These are phyloP conservation scores for Holotrichia oblita DNA, from an alignment of 1,140 invertebrate genomes.

Conservation along the genomic window DNA sequence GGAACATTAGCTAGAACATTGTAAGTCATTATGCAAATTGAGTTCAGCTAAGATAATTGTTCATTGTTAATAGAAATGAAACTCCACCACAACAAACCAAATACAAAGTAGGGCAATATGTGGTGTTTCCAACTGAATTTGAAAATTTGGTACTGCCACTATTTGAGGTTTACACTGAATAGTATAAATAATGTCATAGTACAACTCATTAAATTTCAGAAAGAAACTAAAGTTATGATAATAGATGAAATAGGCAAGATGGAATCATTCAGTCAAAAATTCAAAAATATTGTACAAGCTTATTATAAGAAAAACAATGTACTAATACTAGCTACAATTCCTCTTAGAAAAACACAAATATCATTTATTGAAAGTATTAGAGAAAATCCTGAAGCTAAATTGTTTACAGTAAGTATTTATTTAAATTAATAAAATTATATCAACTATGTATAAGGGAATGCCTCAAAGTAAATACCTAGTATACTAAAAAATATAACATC, in stretches of 20 bases:
- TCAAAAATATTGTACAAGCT: constrained; percentile 60
- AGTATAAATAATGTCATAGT: background rate
- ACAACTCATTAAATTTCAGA: constrained; percentile 47
- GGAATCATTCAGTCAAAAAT: constrained; percentile 70
- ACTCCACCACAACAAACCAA: constrained; percentile 39
- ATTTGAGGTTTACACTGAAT: constrained; percentile 50
- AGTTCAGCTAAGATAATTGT: background rate
- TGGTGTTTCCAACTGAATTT: constrained; percentile 68
- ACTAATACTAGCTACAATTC: constrained; percentile 67
- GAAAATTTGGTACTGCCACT: constrained; percentile 65
- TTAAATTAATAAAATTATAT: no score
- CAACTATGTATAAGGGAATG: no score
- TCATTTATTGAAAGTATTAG: constrained; percentile 39
- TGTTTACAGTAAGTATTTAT: constrained; percentile 45
- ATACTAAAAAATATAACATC: no score
- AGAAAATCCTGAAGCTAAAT: background rate
- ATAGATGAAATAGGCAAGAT: constrained; percentile 78
- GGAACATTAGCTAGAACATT: constrained; percentile 64
- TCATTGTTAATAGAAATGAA: background rate
- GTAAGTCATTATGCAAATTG: constrained; percentile 53
- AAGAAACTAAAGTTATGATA: constrained; percentile 60
- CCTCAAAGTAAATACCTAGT: no score
- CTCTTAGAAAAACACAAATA: constrained; percentile 55
- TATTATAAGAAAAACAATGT: constrained; percentile 56
- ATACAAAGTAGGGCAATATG: constrained; percentile 68